Base-by-base conservation (phyloP, 2,888 invertebrate species). In the Corythucha ciliata region DNA sequence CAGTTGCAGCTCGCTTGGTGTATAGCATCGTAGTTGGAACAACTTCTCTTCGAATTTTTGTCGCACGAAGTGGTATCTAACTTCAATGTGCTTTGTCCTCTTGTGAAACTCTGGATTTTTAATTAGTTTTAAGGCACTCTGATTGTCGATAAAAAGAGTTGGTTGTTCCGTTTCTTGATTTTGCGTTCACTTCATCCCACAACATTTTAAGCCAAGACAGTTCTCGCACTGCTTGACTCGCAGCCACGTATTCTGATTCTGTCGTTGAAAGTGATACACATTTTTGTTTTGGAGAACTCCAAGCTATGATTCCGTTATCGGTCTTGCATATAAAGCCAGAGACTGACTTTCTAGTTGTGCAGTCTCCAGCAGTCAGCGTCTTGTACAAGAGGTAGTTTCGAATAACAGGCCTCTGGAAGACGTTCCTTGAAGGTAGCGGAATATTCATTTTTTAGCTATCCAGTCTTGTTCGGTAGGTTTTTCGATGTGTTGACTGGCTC, bases 161-260 rank as follows among this genome's bases (percentile, higher is more conserved):
- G 36, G 36, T 20, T 18, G 20, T 8, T 36, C 10, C 10, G 4
- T 34, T 20, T 36, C 10, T n/a, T 36, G 8, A 18, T 8, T 36
- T 20, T 20, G 6, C n/a, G n/a, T n/a, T n/a, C n/a, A n/a, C n/a
- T 14, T 37, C 37, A n/a, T 18, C 7, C 20, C 3, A 18, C 5
- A 64, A 47, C 25, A 52, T 48, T 4, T 14, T 27, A 16, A 61
- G 37, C 63, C 63, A 62, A 1, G 61, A 29, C 1, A 55, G 42
- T 53, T 63, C 63, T 50, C 59, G 61, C 1, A 57, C 56, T 4
- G 61, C 58, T 22, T 57, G 52, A 21, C 54, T 56, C 7, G 63
- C 48, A 6, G 63, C 62, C n/a, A 41, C 25, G 18, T 10, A 25
- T 8, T 41, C 41, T 8, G 25, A 2, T n/a, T 40, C 40, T 8